Base-by-base conservation (phyloP, 2,888 invertebrate species). In the Strigamia maritima region DNA sequence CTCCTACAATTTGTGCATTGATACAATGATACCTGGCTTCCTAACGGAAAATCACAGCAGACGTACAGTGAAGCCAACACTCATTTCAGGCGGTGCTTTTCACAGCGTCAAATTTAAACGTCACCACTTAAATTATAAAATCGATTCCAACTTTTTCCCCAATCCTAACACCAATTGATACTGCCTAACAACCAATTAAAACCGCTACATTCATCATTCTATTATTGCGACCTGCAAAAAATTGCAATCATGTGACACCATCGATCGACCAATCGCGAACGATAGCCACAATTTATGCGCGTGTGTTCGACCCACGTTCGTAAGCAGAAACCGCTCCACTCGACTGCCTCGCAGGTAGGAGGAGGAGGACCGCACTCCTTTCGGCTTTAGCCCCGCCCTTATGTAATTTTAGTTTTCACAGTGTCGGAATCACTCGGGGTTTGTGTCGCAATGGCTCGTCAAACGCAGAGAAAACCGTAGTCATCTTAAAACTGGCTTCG, bases 171-270 rank as follows among this genome's bases (percentile, higher is more conserved):
- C 22, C 54, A 19, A 54, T 54, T 54, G 19, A 54, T 54, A 54
- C 19, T 19, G 6, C 19, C 19, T 54, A 54, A 54, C 54, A 54
- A 19, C 54, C 54, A 54, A 54, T 54, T 54, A 54, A 54, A 54
- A 54, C 54, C 54, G 54, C 54, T 54, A 54, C 54, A 54, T 54
- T 19, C 54, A 54, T 54, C 54, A 54, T 54, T 54, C 54, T 19
- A 54, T 54, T 8, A 54, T 54, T 54, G 54, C 54, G 54, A 54
- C 8, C 54, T 2, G 4, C 19, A 54, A 49, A 44, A 54, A 54
- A 54, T 19, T 6, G 0, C 54, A 54, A 54, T 22, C 54, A 54
- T 54, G 54, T 54, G 54, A 54, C 54, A 19, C 54, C 19, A 19
- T 54, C 54, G 54, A 54, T 54, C 19, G 54, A 54, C 54, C 54